A percentile compares a stretch with the other conserved stretches of the same genome.
Evolutionary conservation across 2,888 invertebrate genomes (phyloP).

Genomic region (Cordilura impudica): DNA sequence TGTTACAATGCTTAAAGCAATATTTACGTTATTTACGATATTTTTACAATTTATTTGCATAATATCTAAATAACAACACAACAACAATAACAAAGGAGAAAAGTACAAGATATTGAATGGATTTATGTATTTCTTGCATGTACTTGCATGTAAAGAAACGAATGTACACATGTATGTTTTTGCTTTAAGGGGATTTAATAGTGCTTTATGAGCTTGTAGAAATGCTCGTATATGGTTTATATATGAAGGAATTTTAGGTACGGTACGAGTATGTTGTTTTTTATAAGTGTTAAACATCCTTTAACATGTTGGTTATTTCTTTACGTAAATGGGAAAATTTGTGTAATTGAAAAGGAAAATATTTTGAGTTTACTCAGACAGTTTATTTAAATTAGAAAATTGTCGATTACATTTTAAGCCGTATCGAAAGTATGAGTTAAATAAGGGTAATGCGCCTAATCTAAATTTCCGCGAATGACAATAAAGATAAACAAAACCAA

Average conservation of each 20-base stretch:
- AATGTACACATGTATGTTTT: background rate
- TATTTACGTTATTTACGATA: constrained; percentile 76
- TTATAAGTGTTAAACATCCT: constrained; percentile 32
- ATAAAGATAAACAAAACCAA: no score
- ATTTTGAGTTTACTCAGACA: constrained; percentile 9
- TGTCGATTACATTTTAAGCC: background rate
- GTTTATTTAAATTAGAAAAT: constrained; percentile 5
- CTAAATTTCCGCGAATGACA: no score
- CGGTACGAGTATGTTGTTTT: constrained; percentile 66
- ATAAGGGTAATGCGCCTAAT: no score
- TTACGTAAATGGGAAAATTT: background rate
- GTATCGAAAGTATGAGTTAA: background rate
- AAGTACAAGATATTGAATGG: background rate
- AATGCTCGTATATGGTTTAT: no score
- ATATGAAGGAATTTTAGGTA: constrained; percentile 65
- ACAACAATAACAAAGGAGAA: constrained; percentile 24
- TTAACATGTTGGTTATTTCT: constrained; percentile 23
- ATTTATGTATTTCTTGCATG: background rate
- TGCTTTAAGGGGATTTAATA: constrained; percentile 37
- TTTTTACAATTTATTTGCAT: constrained; percentile 70
- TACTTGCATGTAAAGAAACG: background rate
- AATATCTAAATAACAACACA: constrained; percentile 48
- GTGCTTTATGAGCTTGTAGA: constrained; percentile 27
- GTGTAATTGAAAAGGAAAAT: constrained; percentile 37
- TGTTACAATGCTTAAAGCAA: constrained; percentile 72